These are phyloP conservation scores for Scomber scombrus DNA, from an alignment of 2,113 vertebrate species.

Conservation along the genomic window DNA sequence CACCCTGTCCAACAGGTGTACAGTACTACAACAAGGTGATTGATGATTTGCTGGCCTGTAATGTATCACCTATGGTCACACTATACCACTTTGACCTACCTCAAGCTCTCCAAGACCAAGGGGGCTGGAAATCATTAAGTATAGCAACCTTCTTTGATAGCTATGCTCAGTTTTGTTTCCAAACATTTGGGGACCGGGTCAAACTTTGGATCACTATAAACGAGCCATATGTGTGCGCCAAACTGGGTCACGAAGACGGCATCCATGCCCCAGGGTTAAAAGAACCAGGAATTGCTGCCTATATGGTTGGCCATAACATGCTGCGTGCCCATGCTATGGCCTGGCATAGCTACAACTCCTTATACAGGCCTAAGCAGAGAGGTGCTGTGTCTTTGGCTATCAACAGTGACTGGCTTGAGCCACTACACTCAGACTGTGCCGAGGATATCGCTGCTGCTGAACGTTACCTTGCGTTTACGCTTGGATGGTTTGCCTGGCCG, in stretches of 20 bases:
- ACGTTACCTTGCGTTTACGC: slow-evolving; percentile 79
- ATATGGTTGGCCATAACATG: slow-evolving; percentile 85
- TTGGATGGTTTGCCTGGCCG: slow-evolving; percentile 88
- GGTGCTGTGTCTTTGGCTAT: slow-evolving; percentile 82
- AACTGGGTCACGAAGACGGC: slow-evolving; percentile 77
- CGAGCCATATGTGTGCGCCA: slow-evolving; percentile 81
- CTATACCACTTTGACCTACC: slow-evolving; percentile 88
- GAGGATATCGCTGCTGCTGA: slow-evolving; percentile 79
- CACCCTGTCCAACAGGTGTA: slow-evolving; percentile 74
- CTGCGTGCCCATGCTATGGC: slow-evolving; percentile 85
- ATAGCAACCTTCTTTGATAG: slow-evolving; percentile 81
- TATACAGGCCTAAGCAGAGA: slow-evolving; percentile 80
- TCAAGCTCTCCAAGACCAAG: slow-evolving; percentile 85
- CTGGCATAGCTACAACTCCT: slow-evolving; percentile 86
- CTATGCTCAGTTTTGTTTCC: slow-evolving; percentile 88
- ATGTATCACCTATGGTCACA: slow-evolving; percentile 84
- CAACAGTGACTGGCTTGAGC: slow-evolving; percentile 85
- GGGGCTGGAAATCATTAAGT: slow-evolving; percentile 81
- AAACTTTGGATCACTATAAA: slow-evolving; percentile 90
- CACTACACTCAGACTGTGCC: slow-evolving; percentile 63
- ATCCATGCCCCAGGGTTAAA: slow-evolving; percentile 79
- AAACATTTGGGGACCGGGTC: slow-evolving; percentile 85
- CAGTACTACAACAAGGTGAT: slow-evolving; percentile 89
- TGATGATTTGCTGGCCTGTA: slow-evolving; percentile 81
- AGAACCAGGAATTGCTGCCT: slow-evolving; percentile 80